Evolutionary conservation across 2,888 invertebrate species (phyloP).

Genomic region (Hanleya hanleyi): DNA sequence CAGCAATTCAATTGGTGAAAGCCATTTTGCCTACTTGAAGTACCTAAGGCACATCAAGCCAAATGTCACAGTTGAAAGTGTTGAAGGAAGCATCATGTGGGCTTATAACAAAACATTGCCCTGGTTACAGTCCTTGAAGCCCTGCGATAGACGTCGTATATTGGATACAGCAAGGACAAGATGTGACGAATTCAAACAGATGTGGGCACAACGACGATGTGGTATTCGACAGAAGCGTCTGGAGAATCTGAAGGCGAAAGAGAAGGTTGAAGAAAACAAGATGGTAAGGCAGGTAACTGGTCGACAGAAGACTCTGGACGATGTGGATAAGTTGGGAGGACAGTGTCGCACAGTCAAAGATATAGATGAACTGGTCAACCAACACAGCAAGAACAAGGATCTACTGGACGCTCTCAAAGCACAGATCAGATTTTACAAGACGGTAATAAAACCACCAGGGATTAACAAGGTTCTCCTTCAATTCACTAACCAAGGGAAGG

Average conservation of each 20-base stretch:
- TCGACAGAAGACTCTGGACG: background rate
- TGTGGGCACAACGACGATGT: background rate
- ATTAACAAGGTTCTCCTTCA: background rate
- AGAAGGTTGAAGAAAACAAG: background rate
- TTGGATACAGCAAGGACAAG: background rate
- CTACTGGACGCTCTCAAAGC: background rate
- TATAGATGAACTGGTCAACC: background rate
- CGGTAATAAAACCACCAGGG: background rate
- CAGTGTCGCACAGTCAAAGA: background rate
- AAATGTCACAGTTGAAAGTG: background rate
- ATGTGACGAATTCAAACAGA: background rate
- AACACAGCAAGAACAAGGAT: background rate
- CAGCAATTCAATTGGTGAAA: background rate
- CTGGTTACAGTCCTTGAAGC: background rate
- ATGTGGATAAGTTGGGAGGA: background rate
- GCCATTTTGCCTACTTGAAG: background rate
- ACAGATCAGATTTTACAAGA: background rate
- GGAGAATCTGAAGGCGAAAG: background rate
- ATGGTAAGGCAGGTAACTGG: background rate
- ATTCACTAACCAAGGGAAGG: background rate
- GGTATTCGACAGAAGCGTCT: background rate
- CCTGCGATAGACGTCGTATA: background rate
- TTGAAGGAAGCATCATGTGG: background rate
- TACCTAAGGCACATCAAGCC: background rate
- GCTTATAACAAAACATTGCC: background rate